Base-by-base conservation (phyloP, 37 sponge, comb jelly and placozoan species). In the Bolinopsis microptera region DNA sequence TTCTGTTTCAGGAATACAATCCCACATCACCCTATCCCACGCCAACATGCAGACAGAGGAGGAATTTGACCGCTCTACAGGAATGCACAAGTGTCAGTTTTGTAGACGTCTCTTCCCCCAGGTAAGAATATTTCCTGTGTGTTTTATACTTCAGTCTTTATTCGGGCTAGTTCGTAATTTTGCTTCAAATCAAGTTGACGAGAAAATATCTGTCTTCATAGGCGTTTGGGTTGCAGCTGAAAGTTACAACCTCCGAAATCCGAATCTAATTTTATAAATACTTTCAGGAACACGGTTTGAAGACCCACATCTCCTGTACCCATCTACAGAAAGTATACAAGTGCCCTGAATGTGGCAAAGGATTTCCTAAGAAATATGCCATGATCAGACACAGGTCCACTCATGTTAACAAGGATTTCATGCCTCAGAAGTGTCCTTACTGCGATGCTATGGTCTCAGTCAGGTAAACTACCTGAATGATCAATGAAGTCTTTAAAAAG, bases 31-130 rank as follows among this genome's bases (percentile, higher is more conserved):
- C 5, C 48, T 86, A 30, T 86, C 90, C 0, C 90, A 86, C 36
- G 90, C 90, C 30, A 86, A 86, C 90, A 86, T 86, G 90, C 90
- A 86, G 30, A 86, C 90, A 86, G 90, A 86, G 3, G 90, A 86
- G 26, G 90, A 86, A 26, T 86, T 86, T 86, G 90, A 86, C 30
- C 32, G 90, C 1, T 86, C 90, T 1, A 86, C 90, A 1, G 90
- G 90, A 86, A 86, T 86, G 90, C 90, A 86, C 90, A 86, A 86
- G 24, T 86, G 90, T 41, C 90, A 86, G 61, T 86, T 86, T 48
- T 86, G 90, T 26, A 28, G 90, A 41, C 90, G 90, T 39, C 90
- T 86, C 3, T 86, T 86, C 48, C 90, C 90, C 9, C 90, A 86
- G 90, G 90, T 86, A 39, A 41, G 31, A 30, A 21, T 8, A 72